Evolutionary conservation across 1,140 invertebrate genomes (phyloP).

Genomic region (Dendrolimus kikuchii): DNA sequence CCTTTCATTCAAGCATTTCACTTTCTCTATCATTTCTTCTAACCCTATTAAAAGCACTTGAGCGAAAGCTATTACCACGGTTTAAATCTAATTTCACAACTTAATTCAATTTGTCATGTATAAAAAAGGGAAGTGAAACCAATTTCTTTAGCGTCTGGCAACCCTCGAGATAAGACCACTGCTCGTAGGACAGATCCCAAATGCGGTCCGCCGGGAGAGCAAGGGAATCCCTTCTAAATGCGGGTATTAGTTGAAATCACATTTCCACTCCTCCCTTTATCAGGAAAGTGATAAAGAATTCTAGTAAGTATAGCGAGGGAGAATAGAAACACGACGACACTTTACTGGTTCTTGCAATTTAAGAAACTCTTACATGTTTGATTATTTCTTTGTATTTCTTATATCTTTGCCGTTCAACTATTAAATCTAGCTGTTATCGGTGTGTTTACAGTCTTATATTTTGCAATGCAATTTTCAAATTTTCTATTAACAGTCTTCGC

Average conservation of each 20-base stretch:
- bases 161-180: conserved; percentile 24
- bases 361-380: no score
- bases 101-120: no score
- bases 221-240: conserved; percentile 19
- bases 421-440: no score
- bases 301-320: conserved; percentile 9
- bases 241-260: conserved; percentile 35
- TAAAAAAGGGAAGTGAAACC: no score
- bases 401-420: no score
- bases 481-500: no score
- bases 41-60: no score
- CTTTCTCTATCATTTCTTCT: no score
- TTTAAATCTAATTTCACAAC: conserved; percentile 5
- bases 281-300: conserved; percentile 24
- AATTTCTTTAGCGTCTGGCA: not conserved
- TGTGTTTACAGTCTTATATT: no score
- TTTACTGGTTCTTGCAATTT: not conserved
- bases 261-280: conserved; percentile 27
- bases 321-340: conserved; percentile 15
- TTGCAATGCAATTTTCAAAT: no score
- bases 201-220: conserved; percentile 20
- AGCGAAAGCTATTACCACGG: not conserved
- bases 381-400: no score
- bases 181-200: conserved; percentile 14
- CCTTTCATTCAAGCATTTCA: no score